Percentiles rank a stretch among this genome's conserved stretches.
phyloP scores from a whole-genome alignment of 2,113 vertebrate genomes.

The Hippocampus zosterae region DNA sequence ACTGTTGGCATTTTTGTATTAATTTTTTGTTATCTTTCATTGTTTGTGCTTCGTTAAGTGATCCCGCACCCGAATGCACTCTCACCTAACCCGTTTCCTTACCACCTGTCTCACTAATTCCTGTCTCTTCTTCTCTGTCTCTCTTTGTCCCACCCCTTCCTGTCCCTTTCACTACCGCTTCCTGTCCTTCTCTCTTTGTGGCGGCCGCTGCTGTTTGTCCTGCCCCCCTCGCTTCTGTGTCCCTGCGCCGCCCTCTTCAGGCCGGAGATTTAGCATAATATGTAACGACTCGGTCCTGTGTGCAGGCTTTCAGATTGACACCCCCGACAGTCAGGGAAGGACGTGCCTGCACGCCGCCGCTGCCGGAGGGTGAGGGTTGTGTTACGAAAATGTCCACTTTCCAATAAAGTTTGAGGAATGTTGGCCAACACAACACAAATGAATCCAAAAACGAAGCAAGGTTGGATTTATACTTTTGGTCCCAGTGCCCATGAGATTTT shows the following conservation, averaged over 20 bases:
- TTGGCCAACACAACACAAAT: not conserved
- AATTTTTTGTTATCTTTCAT: not conserved
- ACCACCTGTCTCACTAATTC: constrained; percentile 11
- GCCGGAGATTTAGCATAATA: constrained; percentile 91
- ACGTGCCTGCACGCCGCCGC: constrained; percentile 96
- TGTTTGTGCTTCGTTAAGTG: not conserved
- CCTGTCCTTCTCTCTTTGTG: constrained; percentile 13
- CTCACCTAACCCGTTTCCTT: constrained; percentile 17
- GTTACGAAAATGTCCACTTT: not conserved
- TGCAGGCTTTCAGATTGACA: constrained; percentile 98
- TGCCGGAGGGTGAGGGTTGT: constrained; percentile 86
- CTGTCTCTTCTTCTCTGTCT: constrained; percentile 4
- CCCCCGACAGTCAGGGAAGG: constrained; percentile 90
- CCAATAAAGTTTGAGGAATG: not conserved
- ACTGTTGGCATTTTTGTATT: too few species aligned
- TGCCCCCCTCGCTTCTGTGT: constrained; percentile 72
- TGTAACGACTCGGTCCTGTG: constrained; percentile 95
- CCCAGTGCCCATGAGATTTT: too few species aligned
- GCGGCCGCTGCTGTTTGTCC: constrained; percentile 65
- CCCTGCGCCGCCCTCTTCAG: constrained; percentile 80
- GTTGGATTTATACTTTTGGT: not conserved
- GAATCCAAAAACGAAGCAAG: not conserved
- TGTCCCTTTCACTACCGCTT: not conserved
- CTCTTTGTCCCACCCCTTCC: not conserved
- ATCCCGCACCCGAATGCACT: constrained; percentile 11